A percentile compares a stretch with the other conserved stretches of the same genome.
Conservation (phyloP, 1,140 invertebrate species). For the Saxidomus purpurata region DNA sequence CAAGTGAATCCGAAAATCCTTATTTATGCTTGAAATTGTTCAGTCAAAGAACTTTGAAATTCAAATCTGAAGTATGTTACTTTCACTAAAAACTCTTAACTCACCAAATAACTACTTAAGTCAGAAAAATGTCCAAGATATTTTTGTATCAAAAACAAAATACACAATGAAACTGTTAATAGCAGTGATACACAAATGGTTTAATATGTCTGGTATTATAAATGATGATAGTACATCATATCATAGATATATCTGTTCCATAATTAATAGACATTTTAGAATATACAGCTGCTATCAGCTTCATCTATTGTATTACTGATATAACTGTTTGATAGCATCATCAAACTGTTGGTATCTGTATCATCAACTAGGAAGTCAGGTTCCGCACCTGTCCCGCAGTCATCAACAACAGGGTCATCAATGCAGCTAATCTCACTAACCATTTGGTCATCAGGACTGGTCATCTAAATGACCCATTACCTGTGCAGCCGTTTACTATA, state of each 20-base stretch:
- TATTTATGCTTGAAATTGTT: no score
- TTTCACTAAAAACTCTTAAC: no score
- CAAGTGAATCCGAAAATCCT: no score
- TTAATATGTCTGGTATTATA: not conserved
- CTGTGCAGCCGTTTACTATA: not conserved
- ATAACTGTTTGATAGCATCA: conserved; percentile 5
- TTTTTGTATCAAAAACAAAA: no score
- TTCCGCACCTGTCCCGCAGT: conserved; percentile 10
- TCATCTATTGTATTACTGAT: conserved; percentile 13
- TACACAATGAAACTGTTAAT: no score
- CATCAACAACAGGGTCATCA: not conserved
- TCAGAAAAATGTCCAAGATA: no score
- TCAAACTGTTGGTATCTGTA: not conserved
- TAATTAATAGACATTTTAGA: conserved; percentile 17
- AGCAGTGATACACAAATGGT: no score
- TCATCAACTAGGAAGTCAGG: not conserved
- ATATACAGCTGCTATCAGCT: not conserved
- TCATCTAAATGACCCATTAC: conserved; percentile 31
- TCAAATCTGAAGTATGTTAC: no score
- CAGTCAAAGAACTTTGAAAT: no score
- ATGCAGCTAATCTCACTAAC: not conserved
- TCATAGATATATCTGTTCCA: conserved; percentile 6
- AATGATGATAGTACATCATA: not conserved
- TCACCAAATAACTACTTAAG: no score
- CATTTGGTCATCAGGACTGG: conserved; percentile 27